These are phyloP conservation scores for Gallirallus australis DNA, from an alignment of 2,797 vertebrate genomes.

Conservation along the genomic window DNA sequence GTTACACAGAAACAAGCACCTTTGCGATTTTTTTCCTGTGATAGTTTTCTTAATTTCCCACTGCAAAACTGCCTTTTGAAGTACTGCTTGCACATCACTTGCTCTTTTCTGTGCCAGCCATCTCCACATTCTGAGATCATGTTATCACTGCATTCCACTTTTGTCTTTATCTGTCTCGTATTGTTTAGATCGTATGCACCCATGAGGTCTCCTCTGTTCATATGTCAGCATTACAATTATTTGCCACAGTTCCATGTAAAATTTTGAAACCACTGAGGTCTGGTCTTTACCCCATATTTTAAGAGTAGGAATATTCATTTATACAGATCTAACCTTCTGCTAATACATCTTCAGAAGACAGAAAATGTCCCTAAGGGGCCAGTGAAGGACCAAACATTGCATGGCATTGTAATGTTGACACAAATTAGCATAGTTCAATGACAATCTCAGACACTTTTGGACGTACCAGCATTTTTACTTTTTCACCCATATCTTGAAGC, in stretches of 20 bases:
- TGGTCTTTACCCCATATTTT: background rate
- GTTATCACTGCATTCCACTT: accelerated
- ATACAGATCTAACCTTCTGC: background rate
- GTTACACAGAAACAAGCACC: background rate
- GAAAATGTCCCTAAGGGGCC: background rate
- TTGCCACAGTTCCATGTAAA: background rate
- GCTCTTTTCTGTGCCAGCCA: background rate
- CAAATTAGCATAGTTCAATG: background rate
- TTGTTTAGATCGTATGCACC: background rate
- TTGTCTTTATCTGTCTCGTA: background rate
- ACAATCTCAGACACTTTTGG: background rate
- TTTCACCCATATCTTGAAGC: background rate
- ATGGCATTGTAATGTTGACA: background rate
- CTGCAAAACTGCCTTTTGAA: background rate
- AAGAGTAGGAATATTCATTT: background rate
- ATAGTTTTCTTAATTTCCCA: background rate
- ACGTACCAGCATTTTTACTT: background rate
- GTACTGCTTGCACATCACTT: background rate
- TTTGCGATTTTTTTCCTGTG: background rate
- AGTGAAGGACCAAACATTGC: background rate
- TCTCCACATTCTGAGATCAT: background rate
- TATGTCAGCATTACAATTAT: background rate
- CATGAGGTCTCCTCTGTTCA: background rate
- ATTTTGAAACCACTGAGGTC: background rate
- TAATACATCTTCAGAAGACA: background rate